phyloP scores from a whole-genome alignment of 2,113 vertebrate genomes.

The Hyperoodon ampullatus region DNA sequence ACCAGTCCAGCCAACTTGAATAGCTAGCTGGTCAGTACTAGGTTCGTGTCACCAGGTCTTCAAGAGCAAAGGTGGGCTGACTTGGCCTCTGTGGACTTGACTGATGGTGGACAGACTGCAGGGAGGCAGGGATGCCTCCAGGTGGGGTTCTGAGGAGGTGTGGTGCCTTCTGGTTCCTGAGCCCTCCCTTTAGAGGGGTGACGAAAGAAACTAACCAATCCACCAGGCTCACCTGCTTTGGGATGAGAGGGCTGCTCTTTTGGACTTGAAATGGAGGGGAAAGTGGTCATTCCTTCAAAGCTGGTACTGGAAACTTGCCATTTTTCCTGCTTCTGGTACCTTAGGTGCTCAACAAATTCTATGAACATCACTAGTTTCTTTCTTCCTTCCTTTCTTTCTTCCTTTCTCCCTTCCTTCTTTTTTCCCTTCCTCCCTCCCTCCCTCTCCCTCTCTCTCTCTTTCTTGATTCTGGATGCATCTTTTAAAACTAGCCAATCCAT shows the following conservation, averaged over 20 bases:
- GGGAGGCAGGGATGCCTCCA: no score
- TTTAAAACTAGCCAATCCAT: neutral
- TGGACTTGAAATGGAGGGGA: neutral
- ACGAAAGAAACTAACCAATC: neutral
- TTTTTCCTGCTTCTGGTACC: neutral
- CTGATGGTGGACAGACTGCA: fast-evolving
- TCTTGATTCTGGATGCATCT: neutral
- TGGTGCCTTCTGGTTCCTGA: neutral
- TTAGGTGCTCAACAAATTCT: no score
- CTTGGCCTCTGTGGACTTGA: neutral
- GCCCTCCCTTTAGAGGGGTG: no score
- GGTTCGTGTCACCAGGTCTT: neutral
- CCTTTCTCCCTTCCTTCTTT: neutral
- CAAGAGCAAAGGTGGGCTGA: neutral
- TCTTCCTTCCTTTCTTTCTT: neutral
- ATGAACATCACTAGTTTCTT: neutral
- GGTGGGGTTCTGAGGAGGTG: neutral
- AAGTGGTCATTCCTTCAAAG: neutral
- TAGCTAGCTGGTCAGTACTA: neutral
- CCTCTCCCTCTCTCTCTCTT: neutral
- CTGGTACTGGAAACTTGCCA: neutral
- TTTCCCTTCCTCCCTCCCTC: fast-evolving
- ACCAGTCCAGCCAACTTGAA: neutral
- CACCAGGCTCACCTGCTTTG: neutral
- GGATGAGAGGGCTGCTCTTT: neutral